Evolutionary conservation across 2,113 vertebrate genomes (phyloP).

Genomic region (Nothoprocta pentlandii): DNA sequence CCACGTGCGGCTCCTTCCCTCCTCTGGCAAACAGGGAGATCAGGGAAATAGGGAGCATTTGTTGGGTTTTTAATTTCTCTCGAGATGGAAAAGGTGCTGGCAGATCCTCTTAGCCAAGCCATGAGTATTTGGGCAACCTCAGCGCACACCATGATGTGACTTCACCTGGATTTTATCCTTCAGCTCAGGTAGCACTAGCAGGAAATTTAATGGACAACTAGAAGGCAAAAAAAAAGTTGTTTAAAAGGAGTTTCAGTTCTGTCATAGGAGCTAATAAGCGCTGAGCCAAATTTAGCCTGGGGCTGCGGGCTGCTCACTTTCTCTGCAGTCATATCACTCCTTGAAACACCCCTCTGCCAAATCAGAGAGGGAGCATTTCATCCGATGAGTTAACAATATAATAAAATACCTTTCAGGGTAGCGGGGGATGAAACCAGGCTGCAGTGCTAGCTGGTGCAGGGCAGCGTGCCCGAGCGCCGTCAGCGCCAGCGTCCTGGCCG

Average conservation of each 20-base stretch:
- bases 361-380: background rate
- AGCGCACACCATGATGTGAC: background rate
- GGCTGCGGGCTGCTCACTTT: background rate
- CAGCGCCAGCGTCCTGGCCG: rapidly evolving
- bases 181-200: rapidly evolving
- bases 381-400: background rate
- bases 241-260: background rate
- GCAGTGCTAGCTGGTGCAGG: background rate
- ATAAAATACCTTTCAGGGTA: background rate
- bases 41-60: background rate
- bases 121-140: background rate
- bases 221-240: background rate
- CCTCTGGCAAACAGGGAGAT: background rate
- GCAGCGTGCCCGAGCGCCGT: background rate
- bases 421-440: background rate
- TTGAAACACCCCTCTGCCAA: background rate
- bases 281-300: rapidly evolving
- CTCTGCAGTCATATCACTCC: background rate
- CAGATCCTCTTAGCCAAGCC: background rate
- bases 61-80: background rate
- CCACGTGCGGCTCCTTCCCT: background rate
- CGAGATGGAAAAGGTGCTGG: background rate
- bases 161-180: background rate
- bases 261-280: background rate
- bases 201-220: background rate